A percentile compares a stretch with the other conserved stretches of the same genome.
Evolutionary conservation across 2,888 invertebrate genomes (phyloP).

Genomic region (Melanotus villosus): DNA sequence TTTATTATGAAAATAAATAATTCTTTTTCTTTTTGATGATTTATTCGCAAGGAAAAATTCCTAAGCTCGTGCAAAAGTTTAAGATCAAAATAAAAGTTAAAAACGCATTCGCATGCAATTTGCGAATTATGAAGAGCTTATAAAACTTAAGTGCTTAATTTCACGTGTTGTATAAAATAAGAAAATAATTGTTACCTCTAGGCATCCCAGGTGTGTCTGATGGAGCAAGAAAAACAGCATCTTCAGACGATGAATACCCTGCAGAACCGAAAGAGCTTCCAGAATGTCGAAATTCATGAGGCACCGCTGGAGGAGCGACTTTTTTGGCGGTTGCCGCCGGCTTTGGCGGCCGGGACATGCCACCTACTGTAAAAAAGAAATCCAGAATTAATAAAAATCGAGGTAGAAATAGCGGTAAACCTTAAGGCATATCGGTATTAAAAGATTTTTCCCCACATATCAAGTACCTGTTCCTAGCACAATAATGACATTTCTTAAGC

Average conservation of each 20-base stretch:
- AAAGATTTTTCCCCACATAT: background rate
- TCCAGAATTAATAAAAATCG: constrained; percentile 25
- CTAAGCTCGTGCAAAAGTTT: too few relatives aligned
- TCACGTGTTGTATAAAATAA: too few relatives aligned
- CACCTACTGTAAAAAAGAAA: constrained; percentile 82
- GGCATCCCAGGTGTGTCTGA: constrained; percentile 68
- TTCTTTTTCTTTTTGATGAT: too few relatives aligned
- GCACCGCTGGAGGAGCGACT: constrained; percentile 91
- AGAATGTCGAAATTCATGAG: constrained; percentile 85
- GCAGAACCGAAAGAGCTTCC: constrained; percentile 85
- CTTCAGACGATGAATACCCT: constrained; percentile 84
- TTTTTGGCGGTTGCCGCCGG: constrained; percentile 90
- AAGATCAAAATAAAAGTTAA: too few relatives aligned
- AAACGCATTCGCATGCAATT: too few relatives aligned
- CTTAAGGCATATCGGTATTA: background rate
- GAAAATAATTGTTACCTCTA: constrained; percentile 58
- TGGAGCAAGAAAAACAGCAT: constrained; percentile 78
- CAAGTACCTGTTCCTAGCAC: constrained; percentile 1
- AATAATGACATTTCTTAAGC: constrained; percentile 18
- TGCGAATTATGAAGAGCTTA: too few relatives aligned
- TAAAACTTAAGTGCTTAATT: too few relatives aligned
- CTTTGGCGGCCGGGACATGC: constrained; percentile 89
- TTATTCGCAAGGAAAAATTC: too few relatives aligned
- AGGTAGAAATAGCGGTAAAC: background rate
- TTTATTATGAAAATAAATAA: too few relatives aligned